Evolutionary conservation across 2,113 vertebrate species (phyloP).

Genomic region (Amazona guildingii): DNA sequence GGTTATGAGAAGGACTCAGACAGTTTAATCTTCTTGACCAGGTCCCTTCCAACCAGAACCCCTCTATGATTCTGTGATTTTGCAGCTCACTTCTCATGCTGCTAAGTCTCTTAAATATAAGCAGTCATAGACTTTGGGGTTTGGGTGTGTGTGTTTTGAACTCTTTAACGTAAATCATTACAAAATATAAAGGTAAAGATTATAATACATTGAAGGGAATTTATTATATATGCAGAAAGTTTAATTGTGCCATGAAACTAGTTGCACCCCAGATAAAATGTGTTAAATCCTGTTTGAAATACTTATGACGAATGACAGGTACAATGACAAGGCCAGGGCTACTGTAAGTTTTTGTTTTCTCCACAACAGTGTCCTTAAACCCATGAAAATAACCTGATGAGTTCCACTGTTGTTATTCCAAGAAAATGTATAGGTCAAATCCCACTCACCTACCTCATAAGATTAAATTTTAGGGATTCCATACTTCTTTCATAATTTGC

Average conservation of each 20-base stretch:
- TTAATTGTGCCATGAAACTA: neutral
- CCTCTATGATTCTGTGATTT: neutral
- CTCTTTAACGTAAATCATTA: neutral
- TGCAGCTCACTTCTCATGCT: neutral
- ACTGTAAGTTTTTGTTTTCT: neutral
- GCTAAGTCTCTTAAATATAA: neutral
- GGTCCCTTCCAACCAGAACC: neutral
- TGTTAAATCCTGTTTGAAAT: neutral
- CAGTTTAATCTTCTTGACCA: neutral
- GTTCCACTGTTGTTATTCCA: neutral
- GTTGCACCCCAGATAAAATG: neutral
- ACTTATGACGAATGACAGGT: neutral
- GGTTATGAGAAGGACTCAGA: neutral
- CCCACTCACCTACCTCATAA: neutral
- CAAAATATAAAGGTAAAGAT: neutral
- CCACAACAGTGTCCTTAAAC: neutral
- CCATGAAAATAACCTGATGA: neutral
- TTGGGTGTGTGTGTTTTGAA: neutral
- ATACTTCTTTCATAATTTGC: neutral
- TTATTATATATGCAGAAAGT: neutral
- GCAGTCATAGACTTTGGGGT: accelerated
- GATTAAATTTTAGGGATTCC: neutral
- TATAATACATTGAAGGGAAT: neutral
- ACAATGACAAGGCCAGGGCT: neutral
- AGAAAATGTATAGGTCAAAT: neutral